phyloP scores from a whole-genome alignment of 1,140 invertebrate species.

The Solenopsis fugax region DNA sequence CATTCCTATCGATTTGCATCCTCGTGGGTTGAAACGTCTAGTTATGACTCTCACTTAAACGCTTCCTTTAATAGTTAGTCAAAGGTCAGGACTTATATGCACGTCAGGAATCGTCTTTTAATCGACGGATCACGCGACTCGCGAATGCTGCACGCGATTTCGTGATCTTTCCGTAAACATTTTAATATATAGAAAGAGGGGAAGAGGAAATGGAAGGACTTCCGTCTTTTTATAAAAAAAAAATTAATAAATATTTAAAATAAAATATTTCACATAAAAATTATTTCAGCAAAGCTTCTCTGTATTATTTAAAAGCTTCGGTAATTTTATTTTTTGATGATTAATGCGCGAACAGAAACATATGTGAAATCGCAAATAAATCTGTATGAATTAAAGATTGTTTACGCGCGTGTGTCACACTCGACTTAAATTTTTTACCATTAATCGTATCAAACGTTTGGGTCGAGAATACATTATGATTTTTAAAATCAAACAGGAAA shows the following conservation, averaged over 20 bases:
- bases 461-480: neutral
- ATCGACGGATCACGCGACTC: constrained; percentile 44
- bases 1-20: constrained; percentile 29
- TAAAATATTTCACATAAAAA: too few species aligned
- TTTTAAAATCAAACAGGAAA: neutral
- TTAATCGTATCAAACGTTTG: neutral
- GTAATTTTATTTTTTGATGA: neutral
- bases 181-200: neutral
- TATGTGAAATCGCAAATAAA: neutral
- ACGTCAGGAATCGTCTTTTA: constrained; percentile 51
- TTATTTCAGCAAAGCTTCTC: neutral
- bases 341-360: neutral
- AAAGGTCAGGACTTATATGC: constrained; percentile 42
- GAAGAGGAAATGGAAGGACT: too few species aligned
- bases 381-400: neutral
- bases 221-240: neutral
- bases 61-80: constrained; percentile 41
- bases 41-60: constrained; percentile 39
- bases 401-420: neutral
- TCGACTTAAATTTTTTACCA: neutral
- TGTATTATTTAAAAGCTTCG: neutral
- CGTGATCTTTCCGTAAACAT: constrained; percentile 43
- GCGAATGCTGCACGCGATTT: constrained; percentile 39
- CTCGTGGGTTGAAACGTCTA: neutral
- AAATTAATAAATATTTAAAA: neutral